phyloP scores from a whole-genome alignment of 2,888 invertebrate genomes.

The Cecidostiba fungosa region DNA sequence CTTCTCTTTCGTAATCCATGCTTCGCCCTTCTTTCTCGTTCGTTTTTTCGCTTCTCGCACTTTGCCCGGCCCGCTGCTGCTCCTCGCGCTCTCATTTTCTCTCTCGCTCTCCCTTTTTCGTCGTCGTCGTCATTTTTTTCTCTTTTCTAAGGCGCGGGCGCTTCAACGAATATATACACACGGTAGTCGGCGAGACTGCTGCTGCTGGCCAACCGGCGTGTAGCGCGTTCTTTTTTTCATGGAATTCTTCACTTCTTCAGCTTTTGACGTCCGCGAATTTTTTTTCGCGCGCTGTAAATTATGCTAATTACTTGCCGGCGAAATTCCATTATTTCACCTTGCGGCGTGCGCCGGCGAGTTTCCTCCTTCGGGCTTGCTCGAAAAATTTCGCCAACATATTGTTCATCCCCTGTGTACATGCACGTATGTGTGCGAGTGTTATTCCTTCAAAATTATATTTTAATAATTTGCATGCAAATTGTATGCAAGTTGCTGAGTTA shows the following conservation, averaged over 20 bases:
- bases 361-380: background rate
- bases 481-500: background rate
- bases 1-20: slow-evolving; percentile 63
- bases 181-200: background rate
- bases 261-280: slow-evolving; percentile 19
- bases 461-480: slow-evolving; percentile 14
- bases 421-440: background rate
- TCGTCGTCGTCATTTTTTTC: background rate
- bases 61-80: slow-evolving; percentile 31
- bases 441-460: background rate
- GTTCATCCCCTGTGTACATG: background rate
- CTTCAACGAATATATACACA: slow-evolving; percentile 12
- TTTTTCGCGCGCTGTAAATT: slow-evolving; percentile 38
- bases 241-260: slow-evolving; percentile 12
- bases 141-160: slow-evolving; percentile 25
- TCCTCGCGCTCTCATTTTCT: slow-evolving; percentile 16
- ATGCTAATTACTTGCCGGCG: slow-evolving; percentile 53
- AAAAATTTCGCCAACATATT: slow-evolving; percentile 33
- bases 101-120: slow-evolving; percentile 35
- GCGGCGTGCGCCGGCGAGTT: slow-evolving; percentile 14
- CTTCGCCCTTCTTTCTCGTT: slow-evolving; percentile 50
- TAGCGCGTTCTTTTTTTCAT: background rate
- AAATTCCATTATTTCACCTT: slow-evolving; percentile 60
- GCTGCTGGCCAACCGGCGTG: background rate
- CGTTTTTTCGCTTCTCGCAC: slow-evolving; percentile 43